Evolutionary conservation across 2,113 vertebrate species (phyloP), one percentile per base, ranked within the genome.

Genomic region (Tragulus kanchil): DNA sequence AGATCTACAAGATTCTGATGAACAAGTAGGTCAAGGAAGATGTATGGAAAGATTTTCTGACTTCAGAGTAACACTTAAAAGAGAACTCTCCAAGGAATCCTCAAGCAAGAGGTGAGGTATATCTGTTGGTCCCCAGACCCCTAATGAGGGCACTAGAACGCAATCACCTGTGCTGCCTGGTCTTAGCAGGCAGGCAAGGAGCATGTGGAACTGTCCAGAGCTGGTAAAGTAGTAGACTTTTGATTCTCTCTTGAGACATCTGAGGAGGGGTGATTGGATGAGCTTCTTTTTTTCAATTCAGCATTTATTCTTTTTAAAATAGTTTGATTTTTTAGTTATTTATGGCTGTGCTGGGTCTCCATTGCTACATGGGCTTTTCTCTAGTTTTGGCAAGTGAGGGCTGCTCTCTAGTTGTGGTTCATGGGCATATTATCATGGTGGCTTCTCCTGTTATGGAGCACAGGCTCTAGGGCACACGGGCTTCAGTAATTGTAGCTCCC

Each of bases 21-120:
- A 59, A 25, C 3, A 2, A 85, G 11, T 45, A 28, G 50, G 42
- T 85, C 42, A 83, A 13, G 25, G 48, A 45, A 54, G 48, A 23
- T 62, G 7, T 93, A 45, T 69, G 56, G 45, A 79, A 93, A 82
- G n/a, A 95, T 26, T 50, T 67, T 61, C 79, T 42, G 61, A 90
- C n/a, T 73, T 16, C 17, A 62, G 52, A 92, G 56, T 36, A 64
- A 81, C 25, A 58, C 2, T 56, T 2, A 19, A 19, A 19, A 89
- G 65, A 93, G 54, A 96, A 28, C 19, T 50, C 28, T 78, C 54
- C 26, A 64, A 64, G 64, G 48, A 85, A 64, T 42, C 11, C 42
- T 65, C 61, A 86, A 86, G 73, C 11, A n/a, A 61, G 36, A 69
- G 13, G 45, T 59, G 58, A 89, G 52, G 54, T 82, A 48, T 62